Evolutionary conservation across 1,140 invertebrate species (phyloP), one percentile per base, ranked within the genome.

Genomic region (Harpegnathos saltator): DNA sequence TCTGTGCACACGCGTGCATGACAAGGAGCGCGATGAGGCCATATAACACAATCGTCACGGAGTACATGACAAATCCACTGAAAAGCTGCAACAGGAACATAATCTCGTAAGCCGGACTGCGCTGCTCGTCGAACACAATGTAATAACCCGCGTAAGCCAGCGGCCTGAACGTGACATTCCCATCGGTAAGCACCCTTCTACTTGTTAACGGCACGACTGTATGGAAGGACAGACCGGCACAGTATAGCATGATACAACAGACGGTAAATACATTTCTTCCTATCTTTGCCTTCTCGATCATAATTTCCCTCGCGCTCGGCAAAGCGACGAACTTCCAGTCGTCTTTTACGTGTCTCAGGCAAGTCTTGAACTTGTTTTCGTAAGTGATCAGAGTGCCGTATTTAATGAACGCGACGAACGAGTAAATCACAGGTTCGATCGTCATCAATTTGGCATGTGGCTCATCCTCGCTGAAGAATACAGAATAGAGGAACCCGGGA

Each of bases 201-300:
- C 22, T 88, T 65, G 66, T 24, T 11, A 90, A 65, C 0, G 91
- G 91, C 84, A 91, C 84, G 11, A 91, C 65, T 3, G 77, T 66
- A 11, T 89, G 88, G 66, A 91, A 91, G 72, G 90, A 91, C 7
- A 89, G 50, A n/a, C 89, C 89, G 17, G 90, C 89, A 19, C 84
- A 82, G 14, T 92, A 92, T 86, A 90, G 89, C n/a, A 90, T 89
- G 2, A 87, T 3, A 7, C 89, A 84, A 66, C 89, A 89, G 11
- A 89, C 61, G 1, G 90, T 72, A 1, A 89, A 59, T 19, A 90
- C 62, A 61, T 81, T 77, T 68, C 89, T 82, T 11, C 85, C 90
- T 0, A 84, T 71, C 59, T 89, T 87, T 0, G 88, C 89, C 2
- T 58, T 52, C 3, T 61, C 52, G 0, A 59, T 50, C 38, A 74